Conservation (phyloP, 2,888 invertebrate species). For the Bombylius major region DNA sequence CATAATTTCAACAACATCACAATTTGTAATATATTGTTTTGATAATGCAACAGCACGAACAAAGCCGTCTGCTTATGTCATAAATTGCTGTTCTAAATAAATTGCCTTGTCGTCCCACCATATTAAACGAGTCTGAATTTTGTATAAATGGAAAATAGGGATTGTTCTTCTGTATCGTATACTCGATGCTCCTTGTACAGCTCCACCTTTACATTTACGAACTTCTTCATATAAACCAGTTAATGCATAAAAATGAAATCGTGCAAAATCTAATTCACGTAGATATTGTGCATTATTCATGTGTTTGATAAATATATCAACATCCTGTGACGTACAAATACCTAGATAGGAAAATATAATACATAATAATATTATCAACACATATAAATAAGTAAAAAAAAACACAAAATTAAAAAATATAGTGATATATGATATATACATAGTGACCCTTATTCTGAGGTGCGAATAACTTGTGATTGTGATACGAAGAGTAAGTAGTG, state of each 20-base stretch:
- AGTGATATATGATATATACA: too few relatives aligned
- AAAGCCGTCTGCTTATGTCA: constrained; percentile 64
- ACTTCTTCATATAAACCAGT: constrained; percentile 59
- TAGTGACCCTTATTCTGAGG: too few relatives aligned
- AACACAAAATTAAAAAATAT: too few relatives aligned
- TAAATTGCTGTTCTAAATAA: constrained; percentile 73
- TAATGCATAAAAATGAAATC: constrained; percentile 68
- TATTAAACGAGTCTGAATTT: constrained; percentile 47
- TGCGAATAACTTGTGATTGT: too few relatives aligned
- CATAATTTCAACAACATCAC: constrained; percentile 52
- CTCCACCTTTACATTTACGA: constrained; percentile 47
- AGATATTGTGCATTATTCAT: constrained; percentile 89
- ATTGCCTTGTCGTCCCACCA: constrained; percentile 81
- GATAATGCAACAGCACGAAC: constrained; percentile 65
- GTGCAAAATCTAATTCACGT: constrained; percentile 74
- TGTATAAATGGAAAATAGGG: constrained; percentile 60
- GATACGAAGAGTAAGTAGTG: too few relatives aligned
- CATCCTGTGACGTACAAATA: constrained; percentile 70
- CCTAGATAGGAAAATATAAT: constrained; percentile 41
- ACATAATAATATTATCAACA: too few relatives aligned
- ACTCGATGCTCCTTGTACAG: constrained; percentile 63
- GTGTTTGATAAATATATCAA: constrained; percentile 72
- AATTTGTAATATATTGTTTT: constrained; percentile 59
- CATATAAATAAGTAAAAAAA: neutral
- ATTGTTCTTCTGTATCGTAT: constrained; percentile 69